Evolutionary conservation across 2,888 invertebrate genomes (phyloP).

Genomic region (Lasioglossum malachurum): DNA sequence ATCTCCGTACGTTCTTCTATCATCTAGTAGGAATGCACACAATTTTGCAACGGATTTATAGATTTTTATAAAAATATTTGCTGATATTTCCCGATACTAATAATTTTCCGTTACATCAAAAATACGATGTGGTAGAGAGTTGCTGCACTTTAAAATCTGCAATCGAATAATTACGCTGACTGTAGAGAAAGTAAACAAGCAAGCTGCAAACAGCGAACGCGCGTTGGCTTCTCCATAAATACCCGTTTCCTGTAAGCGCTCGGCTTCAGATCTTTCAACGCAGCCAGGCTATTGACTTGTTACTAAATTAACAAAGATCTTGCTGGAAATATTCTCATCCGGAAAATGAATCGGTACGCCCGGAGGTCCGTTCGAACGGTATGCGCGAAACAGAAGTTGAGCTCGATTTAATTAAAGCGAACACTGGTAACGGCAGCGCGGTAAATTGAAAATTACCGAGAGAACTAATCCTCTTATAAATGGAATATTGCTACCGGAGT

Average conservation of each 20-base stretch:
- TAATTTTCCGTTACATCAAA: too few species aligned
- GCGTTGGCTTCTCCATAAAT: too few species aligned
- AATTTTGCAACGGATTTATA: too few species aligned
- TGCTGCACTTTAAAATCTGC: not conserved
- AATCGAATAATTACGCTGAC: not conserved
- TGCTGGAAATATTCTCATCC: not conserved
- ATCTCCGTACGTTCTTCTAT: not conserved
- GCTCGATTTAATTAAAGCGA: constrained; percentile 53
- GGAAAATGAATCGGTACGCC: not conserved
- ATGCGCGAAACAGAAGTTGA: constrained; percentile 19
- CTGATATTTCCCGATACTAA: not conserved
- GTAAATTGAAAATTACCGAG: constrained; percentile 60
- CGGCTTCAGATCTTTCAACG: not conserved
- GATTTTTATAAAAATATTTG: not conserved
- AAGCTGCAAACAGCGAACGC: not conserved
- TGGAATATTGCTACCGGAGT: constrained; percentile 39
- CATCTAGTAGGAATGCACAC: not conserved
- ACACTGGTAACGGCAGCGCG: constrained; percentile 30
- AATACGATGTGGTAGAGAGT: not conserved
- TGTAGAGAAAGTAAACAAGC: not conserved
- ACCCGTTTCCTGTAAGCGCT: not conserved
- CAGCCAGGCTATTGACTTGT: not conserved
- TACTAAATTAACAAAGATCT: not conserved
- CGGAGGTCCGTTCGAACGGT: not conserved
- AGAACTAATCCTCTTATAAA: constrained; percentile 62